Percentiles rank a stretch among this genome's conserved stretches.
phyloP scores from a whole-genome alignment of 2,888 invertebrate genomes.

The Xanthia togata region DNA sequence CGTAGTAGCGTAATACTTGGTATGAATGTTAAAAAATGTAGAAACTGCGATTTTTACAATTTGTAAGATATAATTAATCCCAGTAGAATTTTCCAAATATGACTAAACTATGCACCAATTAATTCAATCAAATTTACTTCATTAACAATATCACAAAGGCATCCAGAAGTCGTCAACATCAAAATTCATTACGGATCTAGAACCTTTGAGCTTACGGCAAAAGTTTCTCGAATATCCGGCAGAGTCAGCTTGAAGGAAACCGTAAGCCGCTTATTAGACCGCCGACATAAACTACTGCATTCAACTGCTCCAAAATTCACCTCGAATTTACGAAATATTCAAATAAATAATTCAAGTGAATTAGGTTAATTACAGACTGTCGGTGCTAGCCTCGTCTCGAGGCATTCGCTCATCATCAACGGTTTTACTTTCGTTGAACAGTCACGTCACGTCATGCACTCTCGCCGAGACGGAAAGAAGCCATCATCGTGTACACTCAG shows the following conservation, averaged over 20 bases:
- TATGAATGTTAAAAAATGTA: not conserved
- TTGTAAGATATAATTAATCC: not conserved
- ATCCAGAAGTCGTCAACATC: not conserved
- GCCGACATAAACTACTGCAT: constrained; percentile 27
- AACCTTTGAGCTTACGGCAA: constrained; percentile 18
- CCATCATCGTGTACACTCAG: constrained; percentile 64
- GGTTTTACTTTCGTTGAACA: constrained; percentile 79
- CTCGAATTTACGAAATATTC: constrained; percentile 15
- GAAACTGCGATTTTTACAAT: not conserved
- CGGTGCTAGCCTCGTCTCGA: constrained; percentile 59
- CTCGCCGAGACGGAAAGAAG: constrained; percentile 71
- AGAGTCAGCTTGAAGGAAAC: constrained; percentile 30
- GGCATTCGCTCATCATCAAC: constrained; percentile 66
- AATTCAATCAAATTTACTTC: not conserved
- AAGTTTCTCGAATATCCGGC: constrained; percentile 40
- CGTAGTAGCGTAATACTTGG: not conserved
- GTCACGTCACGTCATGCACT: constrained; percentile 67
- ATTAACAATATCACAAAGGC: not conserved
- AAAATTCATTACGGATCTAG: constrained; percentile 15
- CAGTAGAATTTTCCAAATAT: not conserved
- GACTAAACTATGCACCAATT: not conserved
- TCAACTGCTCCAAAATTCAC: constrained; percentile 30
- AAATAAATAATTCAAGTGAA: constrained; percentile 49
- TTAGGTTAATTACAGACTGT: constrained; percentile 63
- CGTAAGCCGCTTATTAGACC: constrained; percentile 42